Conservation (phyloP, 2,113 vertebrate genomes). For the Notechis scutatus region DNA sequence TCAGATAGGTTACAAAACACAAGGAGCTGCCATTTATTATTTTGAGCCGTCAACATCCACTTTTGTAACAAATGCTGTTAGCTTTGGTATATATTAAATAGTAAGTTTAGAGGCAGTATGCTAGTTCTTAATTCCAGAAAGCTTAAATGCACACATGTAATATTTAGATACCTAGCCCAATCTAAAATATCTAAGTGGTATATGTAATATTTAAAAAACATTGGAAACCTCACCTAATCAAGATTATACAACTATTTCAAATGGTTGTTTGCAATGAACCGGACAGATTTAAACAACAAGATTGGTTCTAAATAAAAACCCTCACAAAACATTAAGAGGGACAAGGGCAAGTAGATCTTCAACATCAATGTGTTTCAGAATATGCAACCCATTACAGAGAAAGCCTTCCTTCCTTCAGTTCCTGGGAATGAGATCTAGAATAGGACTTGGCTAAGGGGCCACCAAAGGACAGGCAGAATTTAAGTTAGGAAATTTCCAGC, state of each 20-base stretch:
- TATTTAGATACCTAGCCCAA: not conserved
- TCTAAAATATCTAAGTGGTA: not conserved
- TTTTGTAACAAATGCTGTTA: not conserved
- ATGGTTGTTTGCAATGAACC: not conserved
- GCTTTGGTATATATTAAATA: not conserved
- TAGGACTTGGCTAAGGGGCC: not conserved
- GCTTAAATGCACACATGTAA: not conserved
- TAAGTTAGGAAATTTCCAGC: not conserved
- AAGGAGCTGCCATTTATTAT: not conserved
- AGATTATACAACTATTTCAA: not conserved
- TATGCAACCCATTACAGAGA: not conserved
- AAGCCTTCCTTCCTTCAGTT: not conserved
- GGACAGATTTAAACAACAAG: not conserved
- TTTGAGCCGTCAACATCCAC: not conserved
- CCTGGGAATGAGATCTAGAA: not conserved
- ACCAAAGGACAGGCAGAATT: not conserved
- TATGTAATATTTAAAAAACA: not conserved
- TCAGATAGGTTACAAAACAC: not conserved
- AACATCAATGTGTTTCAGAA: not conserved
- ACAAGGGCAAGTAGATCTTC: not conserved
- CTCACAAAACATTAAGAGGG: not conserved
- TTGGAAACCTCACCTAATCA: not conserved
- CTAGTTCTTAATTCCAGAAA: not conserved
- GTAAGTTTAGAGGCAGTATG: not conserved
- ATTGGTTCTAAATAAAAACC: not conserved